Percentiles rank a stretch among this genome's conserved stretches.
These are phyloP conservation scores for Neogale vison DNA, from an alignment of 2,113 vertebrate species.

Conservation along the genomic window DNA sequence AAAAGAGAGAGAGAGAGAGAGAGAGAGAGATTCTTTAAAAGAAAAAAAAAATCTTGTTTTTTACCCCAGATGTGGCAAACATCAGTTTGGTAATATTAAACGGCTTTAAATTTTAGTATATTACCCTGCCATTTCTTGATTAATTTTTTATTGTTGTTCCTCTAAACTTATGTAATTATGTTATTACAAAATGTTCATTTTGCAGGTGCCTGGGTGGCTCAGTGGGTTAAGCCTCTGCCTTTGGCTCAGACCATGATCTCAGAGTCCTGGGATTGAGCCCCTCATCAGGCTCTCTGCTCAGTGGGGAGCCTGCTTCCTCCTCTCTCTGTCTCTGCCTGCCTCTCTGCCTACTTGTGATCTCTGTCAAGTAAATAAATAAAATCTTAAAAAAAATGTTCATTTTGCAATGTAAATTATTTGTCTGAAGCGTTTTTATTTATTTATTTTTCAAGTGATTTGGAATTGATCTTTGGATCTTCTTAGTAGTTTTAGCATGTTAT, in stretches of 20 bases:
- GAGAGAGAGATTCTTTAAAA: background rate
- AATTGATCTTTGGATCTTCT: background rate
- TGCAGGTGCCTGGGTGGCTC: background rate
- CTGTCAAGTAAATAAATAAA: too few relatives aligned
- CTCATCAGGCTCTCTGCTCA: too few relatives aligned
- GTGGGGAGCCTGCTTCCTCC: too few relatives aligned
- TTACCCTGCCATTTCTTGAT: background rate
- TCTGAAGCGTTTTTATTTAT: conserved; percentile 1
- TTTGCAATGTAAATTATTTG: background rate
- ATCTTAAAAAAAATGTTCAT: background rate
- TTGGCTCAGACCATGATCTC: too few relatives aligned
- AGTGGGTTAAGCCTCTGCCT: too few relatives aligned
- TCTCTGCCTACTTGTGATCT: too few relatives aligned
- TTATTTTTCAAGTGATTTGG: conserved; percentile 1
- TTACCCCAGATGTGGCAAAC: background rate
- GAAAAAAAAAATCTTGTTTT: background rate
- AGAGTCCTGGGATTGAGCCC: too few relatives aligned
- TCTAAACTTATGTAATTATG: background rate
- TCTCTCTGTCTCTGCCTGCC: too few relatives aligned
- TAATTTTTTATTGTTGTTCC: background rate
- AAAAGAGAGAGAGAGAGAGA: background rate
- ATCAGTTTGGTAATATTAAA: conserved; percentile 3
- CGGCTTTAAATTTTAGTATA: background rate
- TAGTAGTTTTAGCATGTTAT: background rate
- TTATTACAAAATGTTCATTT: background rate